Base-by-base conservation (phyloP, 2,888 invertebrate genomes). In the Monoplex corrugatus region DNA sequence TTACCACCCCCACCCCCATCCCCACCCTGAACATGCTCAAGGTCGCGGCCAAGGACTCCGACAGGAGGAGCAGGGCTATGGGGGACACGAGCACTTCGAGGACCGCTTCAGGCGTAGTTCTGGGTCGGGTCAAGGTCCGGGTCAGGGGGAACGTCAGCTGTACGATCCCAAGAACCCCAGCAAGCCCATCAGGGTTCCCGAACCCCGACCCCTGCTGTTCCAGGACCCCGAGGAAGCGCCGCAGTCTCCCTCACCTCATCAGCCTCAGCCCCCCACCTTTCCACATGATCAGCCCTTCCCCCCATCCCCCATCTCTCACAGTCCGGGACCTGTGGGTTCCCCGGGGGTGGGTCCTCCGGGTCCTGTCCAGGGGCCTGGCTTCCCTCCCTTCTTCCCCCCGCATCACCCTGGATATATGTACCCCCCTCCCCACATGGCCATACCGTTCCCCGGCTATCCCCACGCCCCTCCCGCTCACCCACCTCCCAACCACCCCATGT, bases 151-250 rank as follows among this genome's bases (percentile, higher is more conserved):
- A 88, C 93, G 93, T 68, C 93, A 92, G 13, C 91, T 95, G 38
- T 95, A 94, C 92, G 95, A 95, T 90, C 95, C 95, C 23, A 95
- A 94, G 80, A 95, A 95, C 91, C 95, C 95, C 32, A 93, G 93
- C 87, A 95, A 94, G 87, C 94, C 94, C 16, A 94, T 94, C 83
- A 89, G 94, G 35, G 93, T 95, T n/a, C 87, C 91, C 2, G 90
- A 89, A 3, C n/a, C 82, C 2, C 82, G 68, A 16, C 89, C 88
- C 32, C 89, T 93, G 43, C 92, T 93, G n/a, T 93, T 93, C 86
- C 91, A 93, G 63, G 94, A 94, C 44, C 90, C 91, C 3, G 92
- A 92, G 43, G 91, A 89, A 28, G 45, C 80, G 32, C 50, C 35
- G 28, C 63, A 40, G n/a, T 68, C 82, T 16, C 89, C 87, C 28